Conservation (phyloP, 2,797 vertebrate species). For the Rhodeus uyekii region DNA sequence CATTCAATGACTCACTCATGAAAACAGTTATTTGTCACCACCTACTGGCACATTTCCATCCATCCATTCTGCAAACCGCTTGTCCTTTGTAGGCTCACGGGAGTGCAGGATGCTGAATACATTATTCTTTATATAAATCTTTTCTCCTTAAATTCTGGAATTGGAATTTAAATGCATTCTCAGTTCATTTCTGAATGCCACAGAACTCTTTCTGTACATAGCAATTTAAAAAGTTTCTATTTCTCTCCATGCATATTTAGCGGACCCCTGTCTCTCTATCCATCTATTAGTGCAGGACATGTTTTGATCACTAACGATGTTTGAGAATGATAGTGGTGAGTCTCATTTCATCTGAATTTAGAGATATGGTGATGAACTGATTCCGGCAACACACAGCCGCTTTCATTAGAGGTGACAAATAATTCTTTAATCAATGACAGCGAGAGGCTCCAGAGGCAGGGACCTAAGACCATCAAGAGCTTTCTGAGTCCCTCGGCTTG, state of each 20-base stretch:
- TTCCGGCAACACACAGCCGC: slow-evolving; percentile 27
- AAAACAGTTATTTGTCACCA: background rate
- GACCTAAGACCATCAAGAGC: slow-evolving; percentile 38
- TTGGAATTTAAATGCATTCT: background rate
- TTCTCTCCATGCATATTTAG: background rate
- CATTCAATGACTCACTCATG: background rate
- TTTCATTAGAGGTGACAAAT: slow-evolving; percentile 54
- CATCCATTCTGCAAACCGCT: background rate
- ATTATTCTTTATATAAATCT: background rate
- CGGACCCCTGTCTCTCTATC: background rate
- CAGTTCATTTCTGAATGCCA: background rate
- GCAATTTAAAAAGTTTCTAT: background rate
- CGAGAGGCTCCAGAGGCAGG: slow-evolving; percentile 41
- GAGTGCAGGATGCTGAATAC: background rate
- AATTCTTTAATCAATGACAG: slow-evolving; percentile 56
- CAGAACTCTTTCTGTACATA: background rate
- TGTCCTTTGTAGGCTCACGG: background rate
- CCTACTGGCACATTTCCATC: background rate
- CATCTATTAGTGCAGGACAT: slow-evolving; percentile 1
- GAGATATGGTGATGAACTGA: slow-evolving; percentile 35
- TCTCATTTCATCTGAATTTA: slow-evolving; percentile 29
- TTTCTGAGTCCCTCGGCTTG: slow-evolving; percentile 45
- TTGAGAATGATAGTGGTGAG: slow-evolving; percentile 1
- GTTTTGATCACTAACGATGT: background rate
- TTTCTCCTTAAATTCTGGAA: background rate